phyloP scores from a whole-genome alignment of 2,888 invertebrate genomes.

The Athalia circularis region DNA sequence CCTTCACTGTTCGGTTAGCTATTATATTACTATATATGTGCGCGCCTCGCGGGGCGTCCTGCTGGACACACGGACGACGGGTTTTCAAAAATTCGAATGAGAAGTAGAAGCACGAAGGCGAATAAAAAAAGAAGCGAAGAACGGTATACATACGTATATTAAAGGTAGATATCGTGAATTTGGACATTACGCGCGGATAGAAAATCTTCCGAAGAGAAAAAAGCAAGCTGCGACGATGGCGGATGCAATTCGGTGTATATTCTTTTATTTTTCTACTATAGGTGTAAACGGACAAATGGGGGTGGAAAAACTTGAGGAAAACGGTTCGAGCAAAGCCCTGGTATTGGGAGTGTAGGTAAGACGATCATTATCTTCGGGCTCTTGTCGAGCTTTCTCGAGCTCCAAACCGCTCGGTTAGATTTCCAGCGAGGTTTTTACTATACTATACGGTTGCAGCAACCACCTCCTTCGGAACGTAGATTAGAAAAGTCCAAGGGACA shows the following conservation, averaged over 20 bases:
- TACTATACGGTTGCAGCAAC: neutral
- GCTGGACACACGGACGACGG: slow-evolving; percentile 35
- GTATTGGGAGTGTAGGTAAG: neutral
- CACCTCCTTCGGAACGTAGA: no score
- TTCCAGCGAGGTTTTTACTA: neutral
- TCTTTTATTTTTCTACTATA: neutral
- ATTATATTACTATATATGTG: neutral
- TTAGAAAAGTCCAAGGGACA: neutral
- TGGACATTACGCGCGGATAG: slow-evolving; percentile 3
- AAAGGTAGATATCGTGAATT: slow-evolving; percentile 2
- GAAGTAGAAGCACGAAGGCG: no score
- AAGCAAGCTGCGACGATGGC: neutral
- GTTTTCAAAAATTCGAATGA: slow-evolving; percentile 2
- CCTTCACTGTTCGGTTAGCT: slow-evolving; percentile 58
- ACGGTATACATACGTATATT: slow-evolving; percentile 28
- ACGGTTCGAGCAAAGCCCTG: neutral
- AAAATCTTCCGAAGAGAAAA: neutral
- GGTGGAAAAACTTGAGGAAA: neutral
- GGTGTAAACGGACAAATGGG: neutral
- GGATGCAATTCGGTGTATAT: neutral
- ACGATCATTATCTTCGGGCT: slow-evolving; percentile 16
- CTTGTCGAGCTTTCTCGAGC: slow-evolving; percentile 16
- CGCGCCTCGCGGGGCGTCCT: slow-evolving; percentile 25
- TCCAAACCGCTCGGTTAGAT: neutral
- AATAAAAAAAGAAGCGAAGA: neutral